Evolutionary conservation across 2,888 invertebrate species (phyloP).

Genomic region (Apamea crenata): DNA sequence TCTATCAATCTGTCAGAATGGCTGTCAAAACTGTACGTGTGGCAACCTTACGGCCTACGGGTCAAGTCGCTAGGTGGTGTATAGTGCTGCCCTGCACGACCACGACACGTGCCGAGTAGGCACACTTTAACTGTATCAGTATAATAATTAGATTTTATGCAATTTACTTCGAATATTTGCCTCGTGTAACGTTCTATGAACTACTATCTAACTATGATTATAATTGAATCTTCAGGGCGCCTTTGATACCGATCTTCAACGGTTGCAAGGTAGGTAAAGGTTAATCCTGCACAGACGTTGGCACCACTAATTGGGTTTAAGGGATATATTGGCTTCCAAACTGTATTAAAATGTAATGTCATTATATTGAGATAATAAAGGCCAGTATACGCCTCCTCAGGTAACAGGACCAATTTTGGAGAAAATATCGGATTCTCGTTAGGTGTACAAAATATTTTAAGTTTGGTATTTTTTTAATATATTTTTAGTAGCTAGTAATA

Average conservation of each 20-base stretch:
- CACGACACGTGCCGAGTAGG: neutral
- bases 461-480: neutral
- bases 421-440: neutral
- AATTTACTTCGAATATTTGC: neutral
- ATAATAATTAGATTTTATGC: constrained; percentile 16
- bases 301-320: constrained; percentile 27
- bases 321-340: neutral
- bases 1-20: constrained; percentile 16
- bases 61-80: constrained; percentile 1
- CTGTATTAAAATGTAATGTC: constrained; percentile 1
- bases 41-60: neutral
- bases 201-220: constrained; percentile 14
- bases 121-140: neutral
- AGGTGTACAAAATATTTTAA: neutral
- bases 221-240: neutral
- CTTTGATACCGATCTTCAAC: constrained; percentile 30
- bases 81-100: neutral
- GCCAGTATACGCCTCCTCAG: too few relatives aligned
- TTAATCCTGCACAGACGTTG: neutral
- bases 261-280: constrained; percentile 1
- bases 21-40: constrained; percentile 12
- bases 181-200: neutral
- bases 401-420: neutral
- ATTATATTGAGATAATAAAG: neutral
- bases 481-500: neutral